Evolutionary conservation across 1,140 invertebrate species (phyloP), one percentile per base, ranked within the genome.

Genomic region (Heliconius congener): DNA sequence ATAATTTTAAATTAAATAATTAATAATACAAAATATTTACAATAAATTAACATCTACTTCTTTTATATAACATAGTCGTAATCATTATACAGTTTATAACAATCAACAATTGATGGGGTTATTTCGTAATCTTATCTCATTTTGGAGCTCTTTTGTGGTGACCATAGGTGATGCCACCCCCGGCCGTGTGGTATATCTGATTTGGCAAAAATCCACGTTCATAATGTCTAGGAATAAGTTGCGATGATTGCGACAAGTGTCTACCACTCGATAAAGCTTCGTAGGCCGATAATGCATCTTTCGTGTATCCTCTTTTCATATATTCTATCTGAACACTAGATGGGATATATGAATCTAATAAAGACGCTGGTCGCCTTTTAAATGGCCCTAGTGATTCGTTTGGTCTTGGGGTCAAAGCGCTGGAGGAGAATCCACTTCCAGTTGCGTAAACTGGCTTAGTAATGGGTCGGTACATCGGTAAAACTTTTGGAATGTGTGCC

Each of bases 191-290:
- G 70, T 92, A 95, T 90, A 95, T 93, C 81, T 95, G 94, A 81
- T 95, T 95, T 9, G 94, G 94, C 4, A 94, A 81, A 76, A 95
- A 95, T 6, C 94, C 94, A 81, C 91, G 81, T 84, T 95, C 94
- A 73, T 89, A 94, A 78, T 94, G 88, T 60, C 90, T 87, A 4
- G 91, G 91, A 30, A 81, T 79, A 6, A 84, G 76, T 71, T 86
- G 85, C 8, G 85, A 74, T 9, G 84, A 76, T 78, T 87, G 87
- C 0, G 82, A 75, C 16, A 89, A 87, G 74, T 87, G 84, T 23
- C 90, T 80, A 8, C 87, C 88, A 74, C 81, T 91, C 0, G 94
- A 90, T 72, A 95, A 81, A 0, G 92, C 89, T 42, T 95, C 94
- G 71, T 94, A 95, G 8, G 91, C 88, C 0, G 86, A 79, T 23